phyloP scores from a whole-genome alignment of 2,797 vertebrate genomes.

The Limosa lapponica region DNA sequence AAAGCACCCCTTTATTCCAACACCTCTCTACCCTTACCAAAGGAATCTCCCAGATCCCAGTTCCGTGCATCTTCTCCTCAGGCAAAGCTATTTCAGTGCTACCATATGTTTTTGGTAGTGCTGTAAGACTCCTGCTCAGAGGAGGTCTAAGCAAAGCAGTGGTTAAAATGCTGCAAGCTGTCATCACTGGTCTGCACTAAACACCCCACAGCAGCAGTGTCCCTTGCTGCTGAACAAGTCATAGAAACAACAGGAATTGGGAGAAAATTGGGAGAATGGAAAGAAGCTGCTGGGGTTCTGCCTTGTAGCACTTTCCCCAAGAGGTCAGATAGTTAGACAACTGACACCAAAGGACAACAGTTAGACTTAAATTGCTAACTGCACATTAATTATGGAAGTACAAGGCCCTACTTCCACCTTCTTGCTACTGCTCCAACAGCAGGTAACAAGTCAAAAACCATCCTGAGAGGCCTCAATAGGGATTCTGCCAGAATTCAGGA shows the following conservation, averaged over 20 bases:
- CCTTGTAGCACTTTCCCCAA: not conserved
- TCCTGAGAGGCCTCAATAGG: not conserved
- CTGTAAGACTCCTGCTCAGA: not conserved
- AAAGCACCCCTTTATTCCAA: not conserved
- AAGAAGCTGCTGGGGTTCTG: not conserved
- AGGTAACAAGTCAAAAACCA: not conserved
- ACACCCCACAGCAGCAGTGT: not conserved
- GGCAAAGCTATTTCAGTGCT: not conserved
- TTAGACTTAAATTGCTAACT: not conserved
- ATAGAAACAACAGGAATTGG: not conserved
- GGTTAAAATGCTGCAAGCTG: not conserved
- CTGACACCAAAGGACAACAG: not conserved
- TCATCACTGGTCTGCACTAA: not conserved
- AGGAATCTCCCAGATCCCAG: not conserved
- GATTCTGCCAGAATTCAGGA: not conserved
- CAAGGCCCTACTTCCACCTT: not conserved
- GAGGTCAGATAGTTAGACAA: not conserved
- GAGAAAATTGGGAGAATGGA: not conserved
- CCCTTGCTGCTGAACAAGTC: not conserved
- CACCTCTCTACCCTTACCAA: not conserved
- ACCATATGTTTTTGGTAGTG: not conserved
- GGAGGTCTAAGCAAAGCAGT: not conserved
- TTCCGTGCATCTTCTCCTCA: not conserved
- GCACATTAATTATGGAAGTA: not conserved
- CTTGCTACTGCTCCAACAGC: not conserved